These are phyloP conservation scores for Talpa occidentalis DNA, from an alignment of 2,113 vertebrate genomes.

Conservation along the genomic window DNA sequence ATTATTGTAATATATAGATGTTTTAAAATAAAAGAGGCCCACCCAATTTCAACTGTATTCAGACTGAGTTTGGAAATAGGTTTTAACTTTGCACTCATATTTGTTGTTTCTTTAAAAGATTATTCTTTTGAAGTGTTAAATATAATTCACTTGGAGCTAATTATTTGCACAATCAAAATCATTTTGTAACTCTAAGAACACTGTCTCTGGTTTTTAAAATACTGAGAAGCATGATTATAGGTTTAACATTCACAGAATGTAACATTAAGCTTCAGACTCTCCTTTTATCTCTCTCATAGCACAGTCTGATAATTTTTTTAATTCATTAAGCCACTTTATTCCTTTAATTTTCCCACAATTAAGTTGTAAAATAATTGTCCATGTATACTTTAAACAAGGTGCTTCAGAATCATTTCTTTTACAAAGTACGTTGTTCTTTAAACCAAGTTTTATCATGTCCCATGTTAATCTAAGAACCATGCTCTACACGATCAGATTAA, in stretches of 20 bases:
- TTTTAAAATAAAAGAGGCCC: background rate
- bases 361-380: slow-evolving; percentile 79
- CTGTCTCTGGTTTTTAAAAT: slow-evolving; percentile 37
- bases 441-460: slow-evolving; percentile 67
- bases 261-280: background rate
- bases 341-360: slow-evolving; percentile 77
- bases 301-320: slow-evolving; percentile 50
- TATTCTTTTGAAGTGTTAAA: slow-evolving; percentile 15
- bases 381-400: slow-evolving; percentile 62
- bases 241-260: background rate
- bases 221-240: background rate
- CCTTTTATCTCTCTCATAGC: slow-evolving; percentile 52
- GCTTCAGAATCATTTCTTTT: slow-evolving; percentile 74
- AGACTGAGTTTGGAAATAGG: background rate
- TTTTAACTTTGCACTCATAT: background rate
- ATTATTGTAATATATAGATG: background rate
- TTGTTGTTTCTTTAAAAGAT: slow-evolving; percentile 32
- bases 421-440: slow-evolving; percentile 69
- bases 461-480: slow-evolving; percentile 46
- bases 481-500: slow-evolving; percentile 70
- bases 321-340: slow-evolving; percentile 62
- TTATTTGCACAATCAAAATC: background rate
- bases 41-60: background rate
- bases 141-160: slow-evolving; percentile 17
- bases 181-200: background rate